Conservation (phyloP, 2,113 vertebrate species). For the Gallinago undulata region DNA sequence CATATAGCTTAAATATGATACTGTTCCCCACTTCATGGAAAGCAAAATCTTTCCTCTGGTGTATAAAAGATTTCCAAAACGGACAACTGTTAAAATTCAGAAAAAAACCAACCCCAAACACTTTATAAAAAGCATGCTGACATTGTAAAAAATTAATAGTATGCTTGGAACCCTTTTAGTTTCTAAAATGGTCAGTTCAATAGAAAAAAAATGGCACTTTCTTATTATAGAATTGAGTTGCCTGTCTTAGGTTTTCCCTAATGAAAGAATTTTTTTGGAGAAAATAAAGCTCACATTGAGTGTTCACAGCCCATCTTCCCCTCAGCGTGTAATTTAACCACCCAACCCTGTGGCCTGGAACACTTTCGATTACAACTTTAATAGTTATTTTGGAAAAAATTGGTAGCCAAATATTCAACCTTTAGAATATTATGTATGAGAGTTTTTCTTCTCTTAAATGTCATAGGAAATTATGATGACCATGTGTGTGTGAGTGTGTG, state of each 20-base stretch:
- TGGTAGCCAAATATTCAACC: constrained; percentile 62
- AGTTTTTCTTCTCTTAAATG: constrained; percentile 58
- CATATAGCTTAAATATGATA: constrained; percentile 64
- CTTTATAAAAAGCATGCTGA: constrained; percentile 71
- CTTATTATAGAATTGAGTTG: constrained; percentile 61
- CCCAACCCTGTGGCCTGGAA: constrained; percentile 56
- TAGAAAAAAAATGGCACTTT: constrained; percentile 6
- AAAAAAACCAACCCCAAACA: neutral
- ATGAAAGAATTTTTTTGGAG: constrained; percentile 50
- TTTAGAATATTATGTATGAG: constrained; percentile 64
- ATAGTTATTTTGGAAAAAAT: constrained; percentile 61
- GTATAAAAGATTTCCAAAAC: constrained; percentile 67
- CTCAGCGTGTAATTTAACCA: constrained; percentile 57
- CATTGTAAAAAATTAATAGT: constrained; percentile 70
- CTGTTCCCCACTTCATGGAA: constrained; percentile 42
- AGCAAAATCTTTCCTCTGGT: constrained; percentile 55
- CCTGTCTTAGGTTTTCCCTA: constrained; percentile 60
- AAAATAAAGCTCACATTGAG: constrained; percentile 45
- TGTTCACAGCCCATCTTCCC: constrained; percentile 17
- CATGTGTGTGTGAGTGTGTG: neutral
- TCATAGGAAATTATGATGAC: constrained; percentile 60
- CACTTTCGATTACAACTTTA: constrained; percentile 59
- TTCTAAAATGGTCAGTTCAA: constrained; percentile 56
- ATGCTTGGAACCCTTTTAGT: constrained; percentile 60
- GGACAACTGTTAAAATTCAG: constrained; percentile 42